Conservation (phyloP, 2,113 vertebrate genomes). For the Trichechus manatus region DNA sequence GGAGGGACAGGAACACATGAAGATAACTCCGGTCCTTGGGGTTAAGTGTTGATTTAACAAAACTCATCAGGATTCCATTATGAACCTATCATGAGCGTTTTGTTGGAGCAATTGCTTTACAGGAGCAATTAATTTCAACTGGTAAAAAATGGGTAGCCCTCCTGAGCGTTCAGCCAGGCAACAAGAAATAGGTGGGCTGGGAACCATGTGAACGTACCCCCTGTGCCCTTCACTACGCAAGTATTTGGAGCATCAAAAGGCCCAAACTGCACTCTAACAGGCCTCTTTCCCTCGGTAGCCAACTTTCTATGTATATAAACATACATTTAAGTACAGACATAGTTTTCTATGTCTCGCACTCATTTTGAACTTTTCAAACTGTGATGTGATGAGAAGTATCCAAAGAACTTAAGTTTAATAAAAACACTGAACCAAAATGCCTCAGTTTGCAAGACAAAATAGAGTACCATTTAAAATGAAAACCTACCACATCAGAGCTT, state of each 20-base stretch:
- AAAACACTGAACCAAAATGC: neutral
- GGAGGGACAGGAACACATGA: neutral
- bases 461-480: slow-evolving; percentile 62
- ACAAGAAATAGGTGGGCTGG: neutral
- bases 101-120: slow-evolving; percentile 1
- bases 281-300: neutral
- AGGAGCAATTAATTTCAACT: slow-evolving; percentile 66
- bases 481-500: slow-evolving; percentile 47
- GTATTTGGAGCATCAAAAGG: neutral
- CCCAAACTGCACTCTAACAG: neutral
- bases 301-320: neutral
- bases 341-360: neutral
- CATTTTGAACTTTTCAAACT: slow-evolving; percentile 42
- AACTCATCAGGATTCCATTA: slow-evolving; percentile 60
- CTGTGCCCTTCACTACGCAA: neutral
- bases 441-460: slow-evolving; percentile 5
- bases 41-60: slow-evolving; percentile 49
- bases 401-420: slow-evolving; percentile 49
- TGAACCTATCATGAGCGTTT: slow-evolving; percentile 53
- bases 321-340: neutral
- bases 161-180: neutral
- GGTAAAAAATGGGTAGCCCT: slow-evolving; percentile 39
- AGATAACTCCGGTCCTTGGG: neutral
- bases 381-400: neutral
- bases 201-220: neutral